Conservation (phyloP, 2,113 vertebrate genomes). For the Plestiodon gilberti region DNA sequence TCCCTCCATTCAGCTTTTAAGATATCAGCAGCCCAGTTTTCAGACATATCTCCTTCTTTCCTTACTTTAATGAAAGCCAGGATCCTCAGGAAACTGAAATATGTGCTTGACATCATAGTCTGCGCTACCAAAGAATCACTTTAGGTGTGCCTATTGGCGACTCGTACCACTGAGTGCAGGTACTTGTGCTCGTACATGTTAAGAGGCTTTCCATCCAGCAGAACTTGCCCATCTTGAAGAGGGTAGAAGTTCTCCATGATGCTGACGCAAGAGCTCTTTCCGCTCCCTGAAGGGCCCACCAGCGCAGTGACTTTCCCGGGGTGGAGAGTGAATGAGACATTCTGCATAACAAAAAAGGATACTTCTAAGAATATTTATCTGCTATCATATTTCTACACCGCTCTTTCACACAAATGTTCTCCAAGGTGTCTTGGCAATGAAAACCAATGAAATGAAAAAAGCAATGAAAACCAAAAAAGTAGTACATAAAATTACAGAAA, state of each 20-base stretch:
- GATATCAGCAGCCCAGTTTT: not conserved
- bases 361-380: not conserved
- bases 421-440: not conserved
- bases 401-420: not conserved
- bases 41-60: not conserved
- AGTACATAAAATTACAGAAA: not conserved
- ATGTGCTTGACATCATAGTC: too few relatives aligned
- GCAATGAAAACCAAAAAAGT: too few relatives aligned
- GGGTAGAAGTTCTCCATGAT: constrained; percentile 95
- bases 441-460: not conserved
- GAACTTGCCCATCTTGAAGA: constrained; percentile 86
- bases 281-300: constrained; percentile 94
- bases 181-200: constrained; percentile 86
- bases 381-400: not conserved
- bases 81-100: not conserved
- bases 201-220: constrained; percentile 89
- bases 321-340: constrained; percentile 88
- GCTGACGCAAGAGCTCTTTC: constrained; percentile 95
- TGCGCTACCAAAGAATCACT: not conserved
- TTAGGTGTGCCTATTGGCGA: not conserved
- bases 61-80: not conserved
- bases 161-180: constrained; percentile 90
- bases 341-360: constrained; percentile 69
- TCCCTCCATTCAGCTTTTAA: not conserved
- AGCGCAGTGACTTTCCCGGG: constrained; percentile 91